These are phyloP conservation scores for Heterotis niloticus DNA, from an alignment of 2,113 vertebrate genomes.

Conservation along the genomic window DNA sequence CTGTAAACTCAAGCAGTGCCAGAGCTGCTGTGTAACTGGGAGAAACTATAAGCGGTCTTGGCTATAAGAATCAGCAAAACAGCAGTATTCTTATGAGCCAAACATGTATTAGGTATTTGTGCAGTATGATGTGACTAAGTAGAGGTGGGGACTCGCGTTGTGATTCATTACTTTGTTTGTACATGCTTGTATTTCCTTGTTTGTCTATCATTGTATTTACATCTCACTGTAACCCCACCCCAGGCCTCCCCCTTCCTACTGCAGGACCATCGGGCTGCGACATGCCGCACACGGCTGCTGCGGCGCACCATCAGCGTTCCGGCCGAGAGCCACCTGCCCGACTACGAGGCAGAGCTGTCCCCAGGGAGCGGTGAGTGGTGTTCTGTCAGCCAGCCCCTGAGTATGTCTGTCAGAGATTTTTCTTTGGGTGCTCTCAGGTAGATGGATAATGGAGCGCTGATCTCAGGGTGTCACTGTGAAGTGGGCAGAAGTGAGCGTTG, in stretches of 20 bases:
- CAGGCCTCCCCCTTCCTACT: slow-evolving; percentile 47
- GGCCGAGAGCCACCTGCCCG: slow-evolving; percentile 64
- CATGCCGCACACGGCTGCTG: slow-evolving; percentile 58
- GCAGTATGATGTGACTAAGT: too few species aligned
- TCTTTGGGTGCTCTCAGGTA: background rate
- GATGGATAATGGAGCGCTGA: background rate
- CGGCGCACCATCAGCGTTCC: slow-evolving; percentile 74
- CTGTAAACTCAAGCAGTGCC: too few species aligned
- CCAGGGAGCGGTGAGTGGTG: slow-evolving; percentile 62
- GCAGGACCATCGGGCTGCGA: slow-evolving; percentile 52
- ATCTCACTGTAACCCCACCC: slow-evolving; percentile 3
- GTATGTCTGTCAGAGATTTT: background rate
- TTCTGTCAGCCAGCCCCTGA: background rate
- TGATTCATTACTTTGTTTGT: background rate
- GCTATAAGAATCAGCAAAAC: too few species aligned
- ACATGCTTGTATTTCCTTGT: slow-evolving; percentile 13
- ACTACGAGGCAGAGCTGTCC: slow-evolving; percentile 57
- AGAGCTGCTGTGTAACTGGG: too few species aligned
- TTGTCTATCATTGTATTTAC: background rate
- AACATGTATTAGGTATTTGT: too few species aligned
- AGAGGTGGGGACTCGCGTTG: too few species aligned
- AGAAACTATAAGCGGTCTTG: too few species aligned
- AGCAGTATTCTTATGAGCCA: too few species aligned
- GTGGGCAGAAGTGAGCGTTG: too few species aligned
- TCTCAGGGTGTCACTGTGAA: background rate